phyloP scores from a whole-genome alignment of 1,140 invertebrate species.

The Monochamus saltuarius region DNA sequence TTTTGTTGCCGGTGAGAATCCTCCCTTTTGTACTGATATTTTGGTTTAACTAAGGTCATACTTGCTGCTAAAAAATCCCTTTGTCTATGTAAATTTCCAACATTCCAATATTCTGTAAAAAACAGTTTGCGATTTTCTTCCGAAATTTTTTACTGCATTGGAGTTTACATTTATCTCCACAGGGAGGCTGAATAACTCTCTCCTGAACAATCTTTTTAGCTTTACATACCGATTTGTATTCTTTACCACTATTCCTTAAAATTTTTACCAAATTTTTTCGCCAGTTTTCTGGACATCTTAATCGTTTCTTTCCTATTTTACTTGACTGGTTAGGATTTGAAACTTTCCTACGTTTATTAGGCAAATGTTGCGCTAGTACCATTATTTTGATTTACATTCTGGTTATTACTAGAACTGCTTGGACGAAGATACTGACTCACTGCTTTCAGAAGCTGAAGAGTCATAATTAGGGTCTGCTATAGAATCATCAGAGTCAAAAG shows the following conservation, averaged over 20 bases:
- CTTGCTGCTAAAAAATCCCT: not conserved
- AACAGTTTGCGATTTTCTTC: slow-evolving; percentile 8
- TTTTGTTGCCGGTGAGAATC: slow-evolving; percentile 1
- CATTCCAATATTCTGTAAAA: slow-evolving; percentile 4
- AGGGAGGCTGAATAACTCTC: slow-evolving; percentile 1
- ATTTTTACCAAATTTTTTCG: slow-evolving; percentile 9
- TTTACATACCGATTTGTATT: not conserved
- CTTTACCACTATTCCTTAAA: slow-evolving; percentile 8
- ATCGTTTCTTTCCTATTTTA: not conserved
- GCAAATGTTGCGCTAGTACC: no score
- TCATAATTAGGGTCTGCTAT: no score
- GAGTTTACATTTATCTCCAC: slow-evolving; percentile 3
- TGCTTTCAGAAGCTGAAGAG: no score
- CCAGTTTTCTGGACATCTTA: not conserved
- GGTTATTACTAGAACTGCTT: no score
- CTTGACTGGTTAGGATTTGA: no score
- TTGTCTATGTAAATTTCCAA: not conserved
- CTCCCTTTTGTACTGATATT: not conserved
- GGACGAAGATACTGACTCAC: no score
- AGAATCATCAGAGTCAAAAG: no score
- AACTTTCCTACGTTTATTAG: no score
- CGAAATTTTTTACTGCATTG: slow-evolving; percentile 13
- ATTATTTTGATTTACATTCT: no score
- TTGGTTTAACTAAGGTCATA: slow-evolving; percentile 2
- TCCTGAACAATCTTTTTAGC: not conserved